phyloP scores from a whole-genome alignment of 2,113 vertebrate genomes.

The Clarias macrocephalus region DNA sequence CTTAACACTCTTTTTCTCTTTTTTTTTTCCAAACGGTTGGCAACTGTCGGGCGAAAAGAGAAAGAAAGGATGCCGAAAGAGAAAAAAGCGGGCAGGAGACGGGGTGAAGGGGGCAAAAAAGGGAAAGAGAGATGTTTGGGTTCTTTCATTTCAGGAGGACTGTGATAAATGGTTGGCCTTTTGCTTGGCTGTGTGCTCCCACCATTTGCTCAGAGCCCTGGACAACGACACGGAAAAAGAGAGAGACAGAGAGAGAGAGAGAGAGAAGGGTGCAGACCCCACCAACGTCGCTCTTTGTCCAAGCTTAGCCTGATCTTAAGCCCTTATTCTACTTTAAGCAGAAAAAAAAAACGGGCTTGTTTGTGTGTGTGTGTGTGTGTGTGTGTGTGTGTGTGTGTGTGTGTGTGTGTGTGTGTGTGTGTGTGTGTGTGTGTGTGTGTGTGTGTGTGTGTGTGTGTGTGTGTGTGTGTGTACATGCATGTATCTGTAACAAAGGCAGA shows the following conservation, averaged over 20 bases:
- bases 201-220: slow-evolving; percentile 78
- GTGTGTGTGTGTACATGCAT: not conserved
- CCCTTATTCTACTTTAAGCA: slow-evolving; percentile 70
- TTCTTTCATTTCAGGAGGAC: slow-evolving; percentile 89
- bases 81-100: slow-evolving; percentile 13
- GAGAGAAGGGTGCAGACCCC: slow-evolving; percentile 51
- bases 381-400: slow-evolving; percentile 39
- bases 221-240: slow-evolving; percentile 73
- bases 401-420: slow-evolving; percentile 21
- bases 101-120: slow-evolving; percentile 42
- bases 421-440: slow-evolving; percentile 11
- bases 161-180: slow-evolving; percentile 94
- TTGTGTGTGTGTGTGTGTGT: slow-evolving; percentile 18
- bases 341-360: slow-evolving; percentile 51
- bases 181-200: slow-evolving; percentile 80
- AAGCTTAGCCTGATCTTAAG: slow-evolving; percentile 65
- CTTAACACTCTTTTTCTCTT: slow-evolving; percentile 17
- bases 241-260: slow-evolving; percentile 14
- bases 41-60: slow-evolving; percentile 85
- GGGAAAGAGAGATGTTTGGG: slow-evolving; percentile 85
- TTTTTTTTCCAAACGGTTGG: slow-evolving; percentile 72
- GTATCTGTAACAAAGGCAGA: slow-evolving; percentile 33
- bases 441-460: slow-evolving; percentile 28
- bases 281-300: slow-evolving; percentile 77
- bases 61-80: slow-evolving; percentile 44